Evolutionary conservation across 2,113 vertebrate genomes (phyloP), one percentile per base, ranked within the genome.

Genomic region (Chunga burmeisteri): DNA sequence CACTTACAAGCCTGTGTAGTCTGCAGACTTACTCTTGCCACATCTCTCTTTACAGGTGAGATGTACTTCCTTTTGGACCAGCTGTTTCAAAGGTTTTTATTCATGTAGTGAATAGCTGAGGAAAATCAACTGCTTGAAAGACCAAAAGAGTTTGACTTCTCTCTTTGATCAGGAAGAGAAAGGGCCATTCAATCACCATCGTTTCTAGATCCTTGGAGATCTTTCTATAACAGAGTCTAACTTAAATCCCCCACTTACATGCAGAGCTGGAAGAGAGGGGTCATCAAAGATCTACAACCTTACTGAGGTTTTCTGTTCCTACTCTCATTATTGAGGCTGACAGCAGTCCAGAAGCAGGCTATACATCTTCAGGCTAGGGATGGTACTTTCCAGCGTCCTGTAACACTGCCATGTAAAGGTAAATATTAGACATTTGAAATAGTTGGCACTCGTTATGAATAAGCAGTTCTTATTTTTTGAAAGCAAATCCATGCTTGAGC

Each of bases 71-170:
- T 90, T 93, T 96, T 78, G 80, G 79, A 81, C 59, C 47, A 86
- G 30, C 66, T 86, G 50, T 93, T 93, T 93, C 79, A 93, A 95
- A 95, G 79, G 29, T 12, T 92, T 86, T 88, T 88, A 87, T 86
- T 94, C 75, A 65, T 67, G 27, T 66, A 63, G 58, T 73, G 63
- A 46, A 40, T 74, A 88, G 52, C 50, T 75, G 86, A 86, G 27
- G 72, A 88, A 93, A 78, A 93, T 90, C 36, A 75, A 6, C 88
- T 94, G 61, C 65, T 93, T 81, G 61, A 92, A 93, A 96, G 65
- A 49, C 7, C 53, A 85, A 32, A 81, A 16, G 52, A 83, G 42
- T 74, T 92, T 93, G 83, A 88, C 42, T 93, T 86, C 9, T 2
- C n/a, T 77, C 36, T 93, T 83, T 88, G 63, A 82, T 96, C 25